Percentiles rank a stretch among this genome's conserved stretches.
Evolutionary conservation across 2,888 invertebrate genomes (phyloP).

Genomic region (Plagodis pulveraria): DNA sequence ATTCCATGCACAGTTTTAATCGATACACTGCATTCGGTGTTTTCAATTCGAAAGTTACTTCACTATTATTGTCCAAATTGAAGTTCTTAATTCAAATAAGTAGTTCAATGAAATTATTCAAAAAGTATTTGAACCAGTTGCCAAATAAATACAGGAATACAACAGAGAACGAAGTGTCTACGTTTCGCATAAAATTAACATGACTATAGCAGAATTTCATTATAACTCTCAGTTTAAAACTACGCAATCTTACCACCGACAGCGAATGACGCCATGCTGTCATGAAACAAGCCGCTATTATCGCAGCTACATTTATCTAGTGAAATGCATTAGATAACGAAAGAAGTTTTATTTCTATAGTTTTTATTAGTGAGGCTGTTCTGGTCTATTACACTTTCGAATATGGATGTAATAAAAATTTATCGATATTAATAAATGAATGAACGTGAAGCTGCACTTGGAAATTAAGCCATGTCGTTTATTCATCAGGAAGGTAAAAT

Average conservation of each 20-base stretch:
- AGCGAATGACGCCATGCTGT: slow-evolving; percentile 52
- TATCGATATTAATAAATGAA: background rate
- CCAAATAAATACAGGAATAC: slow-evolving; percentile 15
- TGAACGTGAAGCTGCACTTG: background rate
- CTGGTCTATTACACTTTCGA: slow-evolving; percentile 8
- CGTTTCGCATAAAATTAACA: slow-evolving; percentile 36
- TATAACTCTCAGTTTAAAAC: slow-evolving; percentile 39
- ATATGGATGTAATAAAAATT: slow-evolving; percentile 10
- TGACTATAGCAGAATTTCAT: slow-evolving; percentile 39
- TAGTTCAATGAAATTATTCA: background rate
- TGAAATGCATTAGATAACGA: slow-evolving; percentile 36
- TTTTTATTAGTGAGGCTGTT: slow-evolving; percentile 16
- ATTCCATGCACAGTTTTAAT: slow-evolving; percentile 33
- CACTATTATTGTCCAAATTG: slow-evolving; percentile 1
- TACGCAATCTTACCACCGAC: slow-evolving; percentile 48
- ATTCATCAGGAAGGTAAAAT: too few relatives aligned
- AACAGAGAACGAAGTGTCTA: slow-evolving; percentile 23
- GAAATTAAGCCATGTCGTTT: too few relatives aligned
- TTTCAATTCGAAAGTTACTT: slow-evolving; percentile 12
- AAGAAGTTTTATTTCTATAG: slow-evolving; percentile 23
- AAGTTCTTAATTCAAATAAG: slow-evolving; percentile 6
- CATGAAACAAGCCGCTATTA: slow-evolving; percentile 45
- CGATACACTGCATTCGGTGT: slow-evolving; percentile 4
- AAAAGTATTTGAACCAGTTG: slow-evolving; percentile 7
- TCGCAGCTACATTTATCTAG: slow-evolving; percentile 39